Evolutionary conservation across 1,140 invertebrate species (phyloP), one percentile per base, ranked within the genome.

Genomic region (Leptoteleia sp.): DNA sequence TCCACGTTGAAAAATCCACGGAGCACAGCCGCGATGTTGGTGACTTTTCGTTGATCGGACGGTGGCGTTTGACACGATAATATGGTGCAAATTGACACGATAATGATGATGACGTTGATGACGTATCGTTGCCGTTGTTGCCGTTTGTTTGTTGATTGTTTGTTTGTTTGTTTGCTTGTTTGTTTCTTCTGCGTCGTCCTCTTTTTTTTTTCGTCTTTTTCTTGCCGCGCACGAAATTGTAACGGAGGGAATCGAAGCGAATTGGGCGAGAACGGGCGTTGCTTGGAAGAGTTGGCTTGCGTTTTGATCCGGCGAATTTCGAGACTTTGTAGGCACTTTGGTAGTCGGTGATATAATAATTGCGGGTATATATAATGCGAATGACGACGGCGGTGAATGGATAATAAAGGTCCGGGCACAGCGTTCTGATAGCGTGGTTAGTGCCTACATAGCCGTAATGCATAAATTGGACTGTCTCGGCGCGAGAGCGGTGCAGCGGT

Each of bases 371-470:
- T 73, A 70, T 75, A 70, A 65, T 73, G 64, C 71, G 81, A n/a
- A 81, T 81, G 73, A 79, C 37, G 68, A 75, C 61, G 79, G 82
- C 77, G 72, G 79, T 80, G 80, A 84, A 78, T 84, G 75, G 75
- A 81, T 73, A 82, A 76, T 82, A 79, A 82, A 84, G 81, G 83
- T 84, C 83, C 84, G 84, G 85, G 83, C 83, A 82, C 82, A 85
- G 83, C 76, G 84, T 85, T 85, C 85, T 82, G 84, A 83, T 84
- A 83, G 86, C 87, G 83, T 88, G 83, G n/a, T n/a, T 88, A 85
- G 87, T 90, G 87, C 89, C 89, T 90, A 89, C 89, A 90, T 90
- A 90, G 87, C 87, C 89, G 88, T 89, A 87, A 89, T 89, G 89
- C 89, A 90, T 90, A 89, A 90, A 89, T 89, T 90, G 87, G 88